Base-by-base conservation (phyloP, 1,140 invertebrate species). In the Brachionus paranguensis region DNA sequence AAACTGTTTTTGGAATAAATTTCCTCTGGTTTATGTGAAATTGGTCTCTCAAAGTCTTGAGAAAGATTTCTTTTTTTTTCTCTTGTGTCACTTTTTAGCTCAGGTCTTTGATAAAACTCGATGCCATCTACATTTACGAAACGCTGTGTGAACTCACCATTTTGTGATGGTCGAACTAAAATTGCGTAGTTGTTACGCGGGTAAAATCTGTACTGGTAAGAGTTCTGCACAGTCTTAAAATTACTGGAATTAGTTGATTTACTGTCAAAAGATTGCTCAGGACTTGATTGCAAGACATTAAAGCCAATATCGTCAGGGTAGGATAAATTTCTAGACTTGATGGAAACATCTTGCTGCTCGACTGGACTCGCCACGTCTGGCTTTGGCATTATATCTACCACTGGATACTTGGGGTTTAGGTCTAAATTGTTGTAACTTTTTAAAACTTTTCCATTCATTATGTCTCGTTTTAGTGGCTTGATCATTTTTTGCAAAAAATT, bases 401-500 rank as follows among this genome's bases (percentile, higher is more conserved):
- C 8, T 27, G 72, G 72, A 76, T 76, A 76, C 43, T 14, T 50
- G 24, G 43, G 43, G 27, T 29, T 76, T 50, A 50, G 43, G 12
- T 76, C 72, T 24, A 76, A 27, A 47, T 76, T 76, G 20, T 76
- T 76, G 47, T 76, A 76, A 53, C 72, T 76, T 20, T 50, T 76
- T 20, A 76, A 29, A 10, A 76, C 72, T 76, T 76, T 47, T 27
- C 72, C 72, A 47, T 47, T 76, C 45, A 76, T 76, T 8, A 76
- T 76, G 47, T 76, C 47, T 3, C 20, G 50, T 64, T 81, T 60
- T 17, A 81, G 14, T n/a, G 78, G 78, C 12, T 60, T 81, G 20
- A 81, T 64, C 53, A 81, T 81, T 81, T 81, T 81, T 81, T 81
- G 29, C 20, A 81, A 64, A 64, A 81, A 45, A 29, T 68, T 60